Conservation (phyloP, 2,797 vertebrate genomes). For the Cetoscarus ocellatus region DNA sequence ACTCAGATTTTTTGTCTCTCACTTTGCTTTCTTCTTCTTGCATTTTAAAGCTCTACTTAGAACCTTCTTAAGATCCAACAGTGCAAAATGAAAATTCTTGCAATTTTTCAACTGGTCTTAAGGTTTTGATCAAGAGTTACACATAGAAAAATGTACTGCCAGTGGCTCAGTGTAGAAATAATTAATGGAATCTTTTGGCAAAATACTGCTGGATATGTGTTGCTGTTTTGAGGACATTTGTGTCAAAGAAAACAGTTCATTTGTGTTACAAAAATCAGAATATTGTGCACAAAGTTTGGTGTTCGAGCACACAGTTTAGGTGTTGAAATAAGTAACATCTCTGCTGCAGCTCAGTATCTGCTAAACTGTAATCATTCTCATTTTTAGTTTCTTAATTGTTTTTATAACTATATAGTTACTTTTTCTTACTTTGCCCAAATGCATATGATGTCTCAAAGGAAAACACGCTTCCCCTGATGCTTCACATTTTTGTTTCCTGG, state of each 20-base stretch:
- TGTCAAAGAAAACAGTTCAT: neutral
- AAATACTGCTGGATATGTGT: neutral
- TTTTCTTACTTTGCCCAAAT: conserved; percentile 5
- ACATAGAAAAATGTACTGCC: no score
- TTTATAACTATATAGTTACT: neutral
- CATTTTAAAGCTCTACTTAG: no score
- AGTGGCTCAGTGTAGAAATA: no score
- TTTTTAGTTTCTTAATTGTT: conserved; percentile 18
- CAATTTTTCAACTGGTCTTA: no score
- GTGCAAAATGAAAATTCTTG: no score
- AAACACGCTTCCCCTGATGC: conserved; percentile 27
- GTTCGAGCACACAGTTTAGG: neutral
- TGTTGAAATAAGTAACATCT: neutral
- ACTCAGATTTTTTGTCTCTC: no score
- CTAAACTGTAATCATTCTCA: conserved; percentile 9
- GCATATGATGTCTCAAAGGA: conserved; percentile 29
- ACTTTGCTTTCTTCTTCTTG: no score
- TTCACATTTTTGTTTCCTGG: conserved; percentile 31
- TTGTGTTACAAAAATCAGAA: neutral
- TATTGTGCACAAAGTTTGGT: neutral
- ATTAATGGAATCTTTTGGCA: neutral
- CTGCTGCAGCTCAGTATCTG: neutral
- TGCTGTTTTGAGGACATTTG: neutral
- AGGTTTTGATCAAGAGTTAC: no score
- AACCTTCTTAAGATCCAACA: no score